Evolutionary conservation across 2,797 vertebrate genomes (phyloP), one percentile per base, ranked within the genome.

Genomic region (Channa striata): DNA sequence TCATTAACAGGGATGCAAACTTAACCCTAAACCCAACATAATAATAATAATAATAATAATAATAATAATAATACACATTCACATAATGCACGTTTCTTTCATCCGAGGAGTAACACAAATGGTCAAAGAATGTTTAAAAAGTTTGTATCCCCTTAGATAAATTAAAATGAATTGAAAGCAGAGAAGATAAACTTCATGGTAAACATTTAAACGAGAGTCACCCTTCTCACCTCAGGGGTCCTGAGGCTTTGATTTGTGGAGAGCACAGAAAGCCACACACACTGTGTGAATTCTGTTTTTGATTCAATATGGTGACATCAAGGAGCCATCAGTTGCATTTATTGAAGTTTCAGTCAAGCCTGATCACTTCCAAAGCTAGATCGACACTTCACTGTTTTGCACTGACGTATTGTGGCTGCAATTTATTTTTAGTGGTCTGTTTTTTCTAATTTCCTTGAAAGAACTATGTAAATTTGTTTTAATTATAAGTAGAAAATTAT

Each of bases 351-450:
- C 54, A 16, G 58, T 66, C 11, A 50, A 48, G 16, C 8, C 53
- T 14, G 56, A 72, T 72, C 56, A 56, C 65, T 49, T 78, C 63
- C 23, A 53, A 72, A 82, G 65, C 42, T 65, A 43, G 47, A 78
- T 65, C n/a, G n/a, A n/a, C n/a, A n/a, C n/a, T n/a, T n/a, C 34
- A 36, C 34, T 36, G 34, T 36, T 10, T 10, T 36, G 34, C 34
- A 5, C 34, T 36, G 34, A 9, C 34, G 10, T 36, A 36, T 6
- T 37, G 11, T 37, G 36, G 25, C 25, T 30, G 25, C 25, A 30
- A 30, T 30, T 37, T 9, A 9, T 8, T 37, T 58, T 57, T 52
- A 51, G 46, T 2, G 21, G 19, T 65, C 40, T 3, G 6, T 43
- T 2, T 8, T 33, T 49, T 62, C 5, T 43, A 12, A 16, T 5